Conservation (phyloP, 2,888 invertebrate genomes). For the Aquatica leii region DNA sequence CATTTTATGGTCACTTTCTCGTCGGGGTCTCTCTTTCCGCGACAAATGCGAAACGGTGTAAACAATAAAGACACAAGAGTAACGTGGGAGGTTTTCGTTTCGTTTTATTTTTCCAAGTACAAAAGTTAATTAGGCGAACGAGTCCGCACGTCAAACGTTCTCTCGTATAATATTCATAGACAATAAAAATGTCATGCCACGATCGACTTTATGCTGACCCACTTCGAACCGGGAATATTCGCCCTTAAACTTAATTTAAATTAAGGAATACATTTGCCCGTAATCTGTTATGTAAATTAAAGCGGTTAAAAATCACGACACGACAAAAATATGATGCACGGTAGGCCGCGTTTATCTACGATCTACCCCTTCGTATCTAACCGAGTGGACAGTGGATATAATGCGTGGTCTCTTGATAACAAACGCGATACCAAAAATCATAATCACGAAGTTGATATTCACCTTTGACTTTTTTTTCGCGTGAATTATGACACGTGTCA, state of each 20-base stretch:
- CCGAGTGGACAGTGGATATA: conserved; percentile 42
- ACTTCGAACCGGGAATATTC: conserved; percentile 28
- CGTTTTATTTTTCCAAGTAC: conserved; percentile 26
- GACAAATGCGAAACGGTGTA: conserved; percentile 1
- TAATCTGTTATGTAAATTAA: conserved; percentile 46
- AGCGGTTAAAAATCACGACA: conserved; percentile 49
- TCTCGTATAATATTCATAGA: conserved; percentile 41
- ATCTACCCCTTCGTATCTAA: conserved; percentile 43
- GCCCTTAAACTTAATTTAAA: conserved; percentile 26
- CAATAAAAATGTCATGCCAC: conserved; percentile 43
- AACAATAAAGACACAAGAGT: conserved; percentile 26
- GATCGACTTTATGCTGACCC: conserved; percentile 36
- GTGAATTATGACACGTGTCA: conserved; percentile 35
- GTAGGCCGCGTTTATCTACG: conserved; percentile 43
- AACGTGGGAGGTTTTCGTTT: conserved; percentile 27
- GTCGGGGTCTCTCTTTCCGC: background rate
- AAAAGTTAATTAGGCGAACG: conserved; percentile 37
- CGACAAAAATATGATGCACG: conserved; percentile 50
- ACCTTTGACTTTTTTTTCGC: conserved; percentile 29
- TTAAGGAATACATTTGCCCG: conserved; percentile 38
- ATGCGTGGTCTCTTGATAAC: conserved; percentile 34
- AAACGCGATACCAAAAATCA: conserved; percentile 28
- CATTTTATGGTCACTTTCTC: too few species aligned
- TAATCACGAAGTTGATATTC: conserved; percentile 31
- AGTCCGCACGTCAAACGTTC: conserved; percentile 35